Percentiles rank a stretch among this genome's conserved stretches.
Evolutionary conservation across 2,888 invertebrate genomes (phyloP).

Genomic region (Seira sanloemensis): DNA sequence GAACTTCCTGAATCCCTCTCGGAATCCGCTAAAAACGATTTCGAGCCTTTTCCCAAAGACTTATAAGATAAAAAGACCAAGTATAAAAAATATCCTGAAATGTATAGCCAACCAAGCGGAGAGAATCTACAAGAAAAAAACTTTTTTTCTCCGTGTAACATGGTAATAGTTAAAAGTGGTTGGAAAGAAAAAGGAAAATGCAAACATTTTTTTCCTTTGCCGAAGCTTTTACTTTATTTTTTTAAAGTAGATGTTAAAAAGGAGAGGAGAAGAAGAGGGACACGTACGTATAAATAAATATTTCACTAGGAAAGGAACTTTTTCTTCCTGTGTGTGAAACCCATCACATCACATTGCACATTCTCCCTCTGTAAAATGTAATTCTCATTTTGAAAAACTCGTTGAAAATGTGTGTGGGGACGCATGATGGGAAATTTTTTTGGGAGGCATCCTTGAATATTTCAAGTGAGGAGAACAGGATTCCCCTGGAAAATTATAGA

Average conservation of each 20-base stretch:
- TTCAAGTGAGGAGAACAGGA: neutral
- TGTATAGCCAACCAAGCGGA: slow-evolving; percentile 10
- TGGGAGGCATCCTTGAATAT: neutral
- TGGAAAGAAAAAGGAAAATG: slow-evolving; percentile 38
- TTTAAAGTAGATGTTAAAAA: slow-evolving; percentile 21
- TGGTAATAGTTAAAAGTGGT: slow-evolving; percentile 46
- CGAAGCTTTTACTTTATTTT: slow-evolving; percentile 9
- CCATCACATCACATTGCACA: slow-evolving; percentile 2
- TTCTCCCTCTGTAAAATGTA: slow-evolving; percentile 25
- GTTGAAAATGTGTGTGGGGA: slow-evolving; percentile 58
- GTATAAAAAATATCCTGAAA: neutral
- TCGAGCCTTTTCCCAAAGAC: slow-evolving; percentile 29
- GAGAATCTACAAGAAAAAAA: slow-evolving; percentile 4
- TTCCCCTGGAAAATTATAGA: slow-evolving; percentile 12
- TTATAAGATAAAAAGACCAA: slow-evolving; percentile 50
- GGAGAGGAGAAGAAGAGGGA: slow-evolving; percentile 38
- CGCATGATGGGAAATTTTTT: slow-evolving; percentile 53
- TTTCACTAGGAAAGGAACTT: slow-evolving; percentile 53
- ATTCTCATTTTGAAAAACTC: slow-evolving; percentile 46
- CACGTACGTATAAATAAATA: slow-evolving; percentile 59
- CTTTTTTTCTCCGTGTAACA: slow-evolving; percentile 5
- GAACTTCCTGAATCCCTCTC: slow-evolving; percentile 62
- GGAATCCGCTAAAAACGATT: slow-evolving; percentile 66
- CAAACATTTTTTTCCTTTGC: slow-evolving; percentile 29
- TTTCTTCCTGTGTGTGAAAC: neutral